Conservation (phyloP, 1,140 invertebrate species). For the Sipha flava region DNA sequence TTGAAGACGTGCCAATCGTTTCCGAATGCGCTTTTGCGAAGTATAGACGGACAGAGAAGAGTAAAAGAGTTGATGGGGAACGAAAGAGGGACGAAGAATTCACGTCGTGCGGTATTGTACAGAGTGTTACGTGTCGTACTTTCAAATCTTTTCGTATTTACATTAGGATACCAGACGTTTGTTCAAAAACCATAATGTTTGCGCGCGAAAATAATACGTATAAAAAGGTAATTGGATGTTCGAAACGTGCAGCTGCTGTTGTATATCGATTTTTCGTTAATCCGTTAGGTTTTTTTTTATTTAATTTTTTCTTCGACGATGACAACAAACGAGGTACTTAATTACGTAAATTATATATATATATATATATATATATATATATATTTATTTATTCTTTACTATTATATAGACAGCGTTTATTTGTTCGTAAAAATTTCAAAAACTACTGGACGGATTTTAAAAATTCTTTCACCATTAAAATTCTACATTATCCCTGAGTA, state of each 20-base stretch:
- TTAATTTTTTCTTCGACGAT: not conserved
- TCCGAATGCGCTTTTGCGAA: not conserved
- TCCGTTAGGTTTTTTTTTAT: not conserved
- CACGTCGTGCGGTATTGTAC: no score
- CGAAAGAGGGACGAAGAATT: no score
- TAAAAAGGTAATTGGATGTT: conserved; percentile 14
- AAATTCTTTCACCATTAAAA: no score
- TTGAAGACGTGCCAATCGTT: conserved; percentile 25
- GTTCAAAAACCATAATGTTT: not conserved
- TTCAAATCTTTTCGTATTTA: conserved; percentile 5
- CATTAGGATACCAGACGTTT: no score
- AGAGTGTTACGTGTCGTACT: conserved; percentile 6
- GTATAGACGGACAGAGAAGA: no score
- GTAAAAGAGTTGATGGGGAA: not conserved
- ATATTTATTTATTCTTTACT: no score
- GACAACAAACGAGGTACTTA: not conserved
- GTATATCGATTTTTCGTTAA: not conserved
- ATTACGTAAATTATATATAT: not conserved
- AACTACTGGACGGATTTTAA: no score
- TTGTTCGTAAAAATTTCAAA: no score
- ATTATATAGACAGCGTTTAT: no score
- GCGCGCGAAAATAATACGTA: not conserved
- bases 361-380: not conserved
- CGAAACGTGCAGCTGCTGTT: not conserved
- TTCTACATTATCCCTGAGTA: no score